A percentile compares a stretch with the other conserved stretches of the same genome.
phyloP scores from a whole-genome alignment of 2,888 invertebrate species.

The Cylloceria caligata region DNA sequence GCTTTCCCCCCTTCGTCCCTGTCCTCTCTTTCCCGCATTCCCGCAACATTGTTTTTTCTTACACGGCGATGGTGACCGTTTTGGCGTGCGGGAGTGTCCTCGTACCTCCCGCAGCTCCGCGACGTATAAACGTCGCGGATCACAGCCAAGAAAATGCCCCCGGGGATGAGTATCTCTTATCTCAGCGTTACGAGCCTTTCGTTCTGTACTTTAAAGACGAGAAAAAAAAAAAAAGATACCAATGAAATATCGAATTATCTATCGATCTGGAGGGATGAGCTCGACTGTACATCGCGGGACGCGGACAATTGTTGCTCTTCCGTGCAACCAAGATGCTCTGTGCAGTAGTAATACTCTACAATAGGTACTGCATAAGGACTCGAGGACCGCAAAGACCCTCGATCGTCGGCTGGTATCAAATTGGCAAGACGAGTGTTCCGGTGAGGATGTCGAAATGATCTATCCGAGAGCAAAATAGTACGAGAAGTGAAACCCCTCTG shows the following conservation, averaged over 20 bases:
- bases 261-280: slow-evolving; percentile 18
- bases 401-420: slow-evolving; percentile 53
- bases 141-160: slow-evolving; percentile 50
- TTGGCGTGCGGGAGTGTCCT: neutral
- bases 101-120: neutral
- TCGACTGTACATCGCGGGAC: slow-evolving; percentile 30
- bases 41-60: slow-evolving; percentile 44
- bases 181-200: slow-evolving; percentile 46
- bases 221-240: neutral
- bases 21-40: slow-evolving; percentile 9
- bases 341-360: neutral
- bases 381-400: slow-evolving; percentile 44
- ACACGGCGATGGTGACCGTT: slow-evolving; percentile 35
- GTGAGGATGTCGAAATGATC: slow-evolving; percentile 27
- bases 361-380: neutral
- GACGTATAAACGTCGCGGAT: slow-evolving; percentile 18
- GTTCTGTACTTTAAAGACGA: slow-evolving; percentile 25
- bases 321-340: slow-evolving; percentile 12
- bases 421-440: slow-evolving; percentile 6
- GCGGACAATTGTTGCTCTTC: slow-evolving; percentile 59
- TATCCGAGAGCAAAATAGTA: neutral
- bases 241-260: slow-evolving; percentile 39
- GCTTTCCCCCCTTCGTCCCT: slow-evolving; percentile 15
- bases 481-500: slow-evolving; percentile 59
- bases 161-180: slow-evolving; percentile 54